phyloP scores from a whole-genome alignment of 1,140 invertebrate genomes.

The Grapholita molesta region DNA sequence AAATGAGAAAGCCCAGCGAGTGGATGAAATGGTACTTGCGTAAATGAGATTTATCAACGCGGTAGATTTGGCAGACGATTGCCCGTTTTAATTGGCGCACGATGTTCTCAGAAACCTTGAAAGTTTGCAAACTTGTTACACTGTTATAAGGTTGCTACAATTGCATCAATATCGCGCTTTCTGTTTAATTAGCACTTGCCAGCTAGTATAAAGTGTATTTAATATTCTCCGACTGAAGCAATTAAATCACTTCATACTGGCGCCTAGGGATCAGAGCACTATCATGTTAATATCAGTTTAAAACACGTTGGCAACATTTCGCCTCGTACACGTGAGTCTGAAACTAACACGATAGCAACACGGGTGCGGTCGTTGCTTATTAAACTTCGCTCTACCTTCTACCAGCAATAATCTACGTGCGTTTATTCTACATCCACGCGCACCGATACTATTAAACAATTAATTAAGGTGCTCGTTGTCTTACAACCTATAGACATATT shows the following conservation, averaged over 20 bases:
- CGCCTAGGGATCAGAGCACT: conserved; percentile 19
- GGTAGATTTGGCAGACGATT: conserved; percentile 39
- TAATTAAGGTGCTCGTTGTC: conserved; percentile 6
- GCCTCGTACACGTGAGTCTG: conserved; percentile 54
- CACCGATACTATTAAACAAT: conserved; percentile 10
- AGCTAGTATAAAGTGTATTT: not conserved
- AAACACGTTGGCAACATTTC: conserved; percentile 42
- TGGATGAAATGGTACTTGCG: conserved; percentile 36
- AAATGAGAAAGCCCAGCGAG: conserved; percentile 42
- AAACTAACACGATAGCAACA: conserved; percentile 47
- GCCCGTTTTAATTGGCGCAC: conserved; percentile 37
- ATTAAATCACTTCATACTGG: conserved; percentile 12
- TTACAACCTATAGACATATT: not conserved
- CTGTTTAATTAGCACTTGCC: not conserved
- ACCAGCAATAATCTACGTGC: conserved; percentile 30
- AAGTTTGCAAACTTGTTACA: conserved; percentile 20
- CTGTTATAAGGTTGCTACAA: not conserved
- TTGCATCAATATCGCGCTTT: not conserved
- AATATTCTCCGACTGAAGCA: conserved; percentile 16
- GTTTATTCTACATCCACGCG: conserved; percentile 9
- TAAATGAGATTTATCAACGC: conserved; percentile 63
- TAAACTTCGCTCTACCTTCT: conserved; percentile 56
- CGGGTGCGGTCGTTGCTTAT: conserved; percentile 56
- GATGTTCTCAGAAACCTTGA: conserved; percentile 46
- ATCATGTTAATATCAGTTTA: conserved; percentile 36